phyloP scores from a whole-genome alignment of 1,140 invertebrate species.

The Heliconius congener region DNA sequence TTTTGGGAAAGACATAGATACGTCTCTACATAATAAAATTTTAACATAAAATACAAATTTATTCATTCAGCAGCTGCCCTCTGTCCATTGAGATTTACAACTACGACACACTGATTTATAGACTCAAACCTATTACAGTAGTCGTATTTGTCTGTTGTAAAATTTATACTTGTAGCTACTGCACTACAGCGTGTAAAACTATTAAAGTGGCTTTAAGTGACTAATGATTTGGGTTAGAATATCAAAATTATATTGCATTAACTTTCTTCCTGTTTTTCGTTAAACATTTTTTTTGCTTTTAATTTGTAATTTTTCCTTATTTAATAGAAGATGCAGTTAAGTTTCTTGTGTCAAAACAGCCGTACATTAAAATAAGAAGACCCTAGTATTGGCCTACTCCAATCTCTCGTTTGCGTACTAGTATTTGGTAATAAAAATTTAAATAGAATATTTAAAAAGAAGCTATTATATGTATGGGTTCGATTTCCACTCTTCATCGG shows the following conservation, averaged over 20 bases:
- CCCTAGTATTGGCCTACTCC: no score
- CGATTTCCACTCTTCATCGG: no score
- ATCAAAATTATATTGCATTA: neutral
- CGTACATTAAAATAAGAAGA: no score
- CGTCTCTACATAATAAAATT: neutral
- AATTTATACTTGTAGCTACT: neutral
- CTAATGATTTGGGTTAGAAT: neutral
- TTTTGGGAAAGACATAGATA: neutral
- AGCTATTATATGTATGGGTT: no score
- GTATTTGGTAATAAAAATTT: no score
- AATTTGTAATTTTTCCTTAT: no score
- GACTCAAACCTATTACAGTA: slow-evolving; percentile 2
- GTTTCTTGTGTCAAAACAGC: no score
- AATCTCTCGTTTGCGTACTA: no score
- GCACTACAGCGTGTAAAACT: neutral
- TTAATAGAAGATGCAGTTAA: no score
- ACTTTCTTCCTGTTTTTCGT: neutral
- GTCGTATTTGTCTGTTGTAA: neutral
- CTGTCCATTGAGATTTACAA: slow-evolving; percentile 9
- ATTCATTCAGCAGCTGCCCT: neutral
- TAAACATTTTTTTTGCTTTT: no score
- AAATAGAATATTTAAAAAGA: no score
- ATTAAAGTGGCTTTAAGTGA: neutral
- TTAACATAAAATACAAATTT: slow-evolving; percentile 2
- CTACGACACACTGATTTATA: slow-evolving; percentile 2